Evolutionary conservation across 2,113 vertebrate genomes (phyloP).

Genomic region (Penelope pileata): DNA sequence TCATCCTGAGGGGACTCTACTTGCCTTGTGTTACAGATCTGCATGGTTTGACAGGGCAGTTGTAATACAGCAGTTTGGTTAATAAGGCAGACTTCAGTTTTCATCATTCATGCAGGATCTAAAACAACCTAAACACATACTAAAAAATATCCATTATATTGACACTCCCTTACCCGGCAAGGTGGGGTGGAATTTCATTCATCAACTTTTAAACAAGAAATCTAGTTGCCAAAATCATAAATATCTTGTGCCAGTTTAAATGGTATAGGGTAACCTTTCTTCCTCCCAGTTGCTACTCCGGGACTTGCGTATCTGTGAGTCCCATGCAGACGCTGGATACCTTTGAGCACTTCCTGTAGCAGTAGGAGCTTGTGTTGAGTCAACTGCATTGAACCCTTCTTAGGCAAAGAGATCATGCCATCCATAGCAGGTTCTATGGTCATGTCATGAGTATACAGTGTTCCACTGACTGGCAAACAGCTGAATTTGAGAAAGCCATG

Average conservation of each 20-base stretch:
- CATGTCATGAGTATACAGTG: neutral
- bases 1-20: neutral
- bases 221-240: neutral
- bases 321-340: neutral
- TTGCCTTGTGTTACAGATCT: neutral
- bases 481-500: neutral
- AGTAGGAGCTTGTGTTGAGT: neutral
- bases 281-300: neutral
- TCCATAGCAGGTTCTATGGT: neutral
- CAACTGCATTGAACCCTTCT: neutral
- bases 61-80: neutral
- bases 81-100: neutral
- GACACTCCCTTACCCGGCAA: neutral
- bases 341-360: neutral
- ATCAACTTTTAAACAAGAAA: neutral
- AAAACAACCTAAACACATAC: neutral
- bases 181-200: neutral
- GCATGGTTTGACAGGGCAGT: neutral
- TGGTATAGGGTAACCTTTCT: neutral
- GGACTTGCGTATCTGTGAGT: neutral
- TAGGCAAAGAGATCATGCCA: neutral
- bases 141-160: neutral
- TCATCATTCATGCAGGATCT: neutral
- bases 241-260: neutral
- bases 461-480: neutral